These are phyloP conservation scores for Antechinus flavipes DNA, from an alignment of 2,113 vertebrate genomes.

Conservation along the genomic window DNA sequence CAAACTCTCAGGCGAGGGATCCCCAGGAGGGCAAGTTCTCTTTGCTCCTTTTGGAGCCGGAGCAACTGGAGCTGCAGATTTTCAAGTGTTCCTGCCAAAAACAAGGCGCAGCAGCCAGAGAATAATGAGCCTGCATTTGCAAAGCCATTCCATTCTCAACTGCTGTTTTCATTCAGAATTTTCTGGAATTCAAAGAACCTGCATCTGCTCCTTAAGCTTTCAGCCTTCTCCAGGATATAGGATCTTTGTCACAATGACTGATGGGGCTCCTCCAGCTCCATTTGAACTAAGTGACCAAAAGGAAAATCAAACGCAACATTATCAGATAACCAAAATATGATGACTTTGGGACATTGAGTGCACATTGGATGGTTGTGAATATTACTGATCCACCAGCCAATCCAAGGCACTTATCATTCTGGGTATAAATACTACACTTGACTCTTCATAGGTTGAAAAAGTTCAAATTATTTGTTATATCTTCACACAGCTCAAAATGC, in stretches of 20 bases:
- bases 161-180: constrained; percentile 52
- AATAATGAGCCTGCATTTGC: background rate
- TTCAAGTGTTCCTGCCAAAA: constrained; percentile 24
- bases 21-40: background rate
- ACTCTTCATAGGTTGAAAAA: background rate
- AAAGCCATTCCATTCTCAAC: constrained; percentile 12
- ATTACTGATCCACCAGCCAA: too few relatives aligned
- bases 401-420: background rate
- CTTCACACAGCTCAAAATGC: background rate
- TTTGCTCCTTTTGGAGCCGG: background rate
- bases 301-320: background rate
- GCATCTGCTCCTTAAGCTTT: background rate
- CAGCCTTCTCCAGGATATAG: background rate
- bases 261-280: background rate
- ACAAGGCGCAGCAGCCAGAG: background rate
- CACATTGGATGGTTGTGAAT: background rate
- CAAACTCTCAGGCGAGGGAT: background rate
- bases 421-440: too few relatives aligned
- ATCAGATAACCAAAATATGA: background rate
- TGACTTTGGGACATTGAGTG: background rate
- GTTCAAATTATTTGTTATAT: background rate
- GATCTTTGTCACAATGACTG: background rate
- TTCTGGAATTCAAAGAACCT: constrained; percentile 28
- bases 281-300: background rate
- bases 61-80: background rate